Conservation (phyloP, 2,113 vertebrate genomes). For the Notarius quadriscutis region DNA sequence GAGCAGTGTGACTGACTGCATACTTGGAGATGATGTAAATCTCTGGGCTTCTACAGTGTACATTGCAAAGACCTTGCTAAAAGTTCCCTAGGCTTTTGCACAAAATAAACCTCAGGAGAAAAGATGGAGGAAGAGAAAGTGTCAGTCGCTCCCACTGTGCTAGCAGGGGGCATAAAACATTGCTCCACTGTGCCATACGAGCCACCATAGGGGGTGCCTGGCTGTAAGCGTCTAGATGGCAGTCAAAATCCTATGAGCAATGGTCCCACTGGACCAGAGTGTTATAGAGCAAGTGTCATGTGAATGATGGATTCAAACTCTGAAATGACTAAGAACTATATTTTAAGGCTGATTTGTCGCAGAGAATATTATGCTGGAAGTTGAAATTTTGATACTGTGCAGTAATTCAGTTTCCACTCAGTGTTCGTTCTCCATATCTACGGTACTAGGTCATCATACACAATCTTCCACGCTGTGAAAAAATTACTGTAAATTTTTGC, state of each 20-base stretch:
- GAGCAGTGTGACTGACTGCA: neutral
- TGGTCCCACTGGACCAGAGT: conserved; percentile 26
- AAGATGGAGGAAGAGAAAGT: conserved; percentile 9
- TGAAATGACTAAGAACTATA: neutral
- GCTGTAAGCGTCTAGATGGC: conserved; percentile 22
- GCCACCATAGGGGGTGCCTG: conserved; percentile 43
- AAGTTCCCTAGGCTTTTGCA: conserved; percentile 16
- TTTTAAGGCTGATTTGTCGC: neutral
- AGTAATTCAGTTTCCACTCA: neutral
- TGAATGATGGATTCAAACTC: conserved; percentile 8
- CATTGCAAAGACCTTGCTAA: conserved; percentile 11
- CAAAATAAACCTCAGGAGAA: conserved; percentile 36
- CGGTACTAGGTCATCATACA: neutral
- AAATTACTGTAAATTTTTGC: neutral
- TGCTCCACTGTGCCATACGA: conserved; percentile 45
- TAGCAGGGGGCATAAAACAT: conserved; percentile 43
- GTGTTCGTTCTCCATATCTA: neutral
- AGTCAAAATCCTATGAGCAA: conserved; percentile 38
- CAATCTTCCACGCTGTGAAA: neutral
- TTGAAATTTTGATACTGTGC: neutral
- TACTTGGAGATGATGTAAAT: conserved; percentile 5
- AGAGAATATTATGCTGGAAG: neutral
- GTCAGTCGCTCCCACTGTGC: conserved; percentile 41
- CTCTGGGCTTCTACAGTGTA: neutral
- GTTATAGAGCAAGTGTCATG: conserved; percentile 6